Evolutionary conservation across 92 coral and sea anemone species (phyloP).

Genomic region (Porites evermanni): DNA sequence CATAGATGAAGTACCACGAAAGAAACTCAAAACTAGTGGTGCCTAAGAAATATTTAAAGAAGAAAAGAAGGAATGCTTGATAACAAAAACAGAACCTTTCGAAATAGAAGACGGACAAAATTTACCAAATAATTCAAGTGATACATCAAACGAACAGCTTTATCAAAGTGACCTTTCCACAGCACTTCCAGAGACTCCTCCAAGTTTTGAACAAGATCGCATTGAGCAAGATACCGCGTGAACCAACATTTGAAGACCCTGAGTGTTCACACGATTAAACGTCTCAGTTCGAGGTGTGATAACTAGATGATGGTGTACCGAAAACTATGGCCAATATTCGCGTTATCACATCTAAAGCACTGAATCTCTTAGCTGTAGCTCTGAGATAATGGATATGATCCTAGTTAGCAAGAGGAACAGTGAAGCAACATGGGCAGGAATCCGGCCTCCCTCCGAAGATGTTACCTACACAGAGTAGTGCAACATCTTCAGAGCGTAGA

Average conservation of each 20-base stretch:
- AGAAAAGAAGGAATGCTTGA: not conserved
- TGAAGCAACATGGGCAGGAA: no score
- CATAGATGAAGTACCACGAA: not conserved
- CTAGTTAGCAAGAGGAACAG: no score
- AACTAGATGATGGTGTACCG: no score
- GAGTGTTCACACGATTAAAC: not conserved
- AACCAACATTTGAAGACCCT: not conserved
- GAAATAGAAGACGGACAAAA: not conserved
- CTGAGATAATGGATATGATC: no score
- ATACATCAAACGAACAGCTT: not conserved
- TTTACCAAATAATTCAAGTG: not conserved
- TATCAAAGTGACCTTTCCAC: slow-evolving; percentile 4
- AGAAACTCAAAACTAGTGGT: slow-evolving; percentile 15
- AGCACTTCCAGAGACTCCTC: slow-evolving; percentile 50
- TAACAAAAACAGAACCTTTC: not conserved
- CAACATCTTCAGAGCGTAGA: no score
- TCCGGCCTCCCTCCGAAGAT: no score
- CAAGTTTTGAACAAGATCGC: slow-evolving; percentile 41
- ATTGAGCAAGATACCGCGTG: not conserved
- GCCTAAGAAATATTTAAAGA: not conserved
- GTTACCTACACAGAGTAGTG: no score
- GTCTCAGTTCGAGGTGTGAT: not conserved
- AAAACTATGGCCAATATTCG: no score
- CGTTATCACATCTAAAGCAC: no score
- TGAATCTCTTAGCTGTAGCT: no score